phyloP scores from a whole-genome alignment of 1,140 invertebrate genomes.

The Episyrphus balteatus region DNA sequence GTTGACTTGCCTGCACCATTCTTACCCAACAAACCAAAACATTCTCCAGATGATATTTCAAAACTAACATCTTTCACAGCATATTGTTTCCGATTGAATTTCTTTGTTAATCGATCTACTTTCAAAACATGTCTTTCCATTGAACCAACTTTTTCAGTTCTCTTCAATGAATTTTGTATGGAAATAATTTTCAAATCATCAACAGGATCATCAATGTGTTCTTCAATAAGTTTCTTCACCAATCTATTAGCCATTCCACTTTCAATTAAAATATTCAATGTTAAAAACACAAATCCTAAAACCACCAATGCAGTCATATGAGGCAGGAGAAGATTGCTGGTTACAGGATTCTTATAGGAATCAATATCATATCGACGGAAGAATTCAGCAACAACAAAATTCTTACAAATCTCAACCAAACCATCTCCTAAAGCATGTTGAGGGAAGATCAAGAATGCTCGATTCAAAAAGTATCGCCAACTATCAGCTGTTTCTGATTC shows the following conservation, averaged over 20 bases:
- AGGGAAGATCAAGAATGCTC: conserved; percentile 48
- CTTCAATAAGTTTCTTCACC: conserved; percentile 10
- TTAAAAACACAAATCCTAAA: conserved; percentile 40
- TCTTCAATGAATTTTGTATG: conserved; percentile 12
- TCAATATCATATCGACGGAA: conserved; percentile 51
- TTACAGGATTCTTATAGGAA: conserved; percentile 49
- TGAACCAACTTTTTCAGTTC: conserved; percentile 6
- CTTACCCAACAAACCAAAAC: conserved; percentile 64
- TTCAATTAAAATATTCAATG: conserved; percentile 48
- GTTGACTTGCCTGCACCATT: conserved; percentile 66
- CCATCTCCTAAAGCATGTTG: conserved; percentile 53
- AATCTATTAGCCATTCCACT: conserved; percentile 26
- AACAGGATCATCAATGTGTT: conserved; percentile 14
- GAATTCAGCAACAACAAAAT: conserved; percentile 47
- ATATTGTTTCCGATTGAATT: conserved; percentile 21
- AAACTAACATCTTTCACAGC: conserved; percentile 31
- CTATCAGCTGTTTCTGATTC: conserved; percentile 43
- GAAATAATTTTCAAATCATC: conserved; percentile 25
- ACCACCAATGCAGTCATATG: conserved; percentile 42
- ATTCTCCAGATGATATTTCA: conserved; percentile 36
- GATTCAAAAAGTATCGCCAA: conserved; percentile 46
- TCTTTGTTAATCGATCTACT: conserved; percentile 26
- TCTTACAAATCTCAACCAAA: conserved; percentile 50
- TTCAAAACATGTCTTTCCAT: conserved; percentile 13
- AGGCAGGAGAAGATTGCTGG: conserved; percentile 41